Base-by-base conservation (phyloP, 53 echinoderm and acorn worm species). In the Stichopus horrens region DNA sequence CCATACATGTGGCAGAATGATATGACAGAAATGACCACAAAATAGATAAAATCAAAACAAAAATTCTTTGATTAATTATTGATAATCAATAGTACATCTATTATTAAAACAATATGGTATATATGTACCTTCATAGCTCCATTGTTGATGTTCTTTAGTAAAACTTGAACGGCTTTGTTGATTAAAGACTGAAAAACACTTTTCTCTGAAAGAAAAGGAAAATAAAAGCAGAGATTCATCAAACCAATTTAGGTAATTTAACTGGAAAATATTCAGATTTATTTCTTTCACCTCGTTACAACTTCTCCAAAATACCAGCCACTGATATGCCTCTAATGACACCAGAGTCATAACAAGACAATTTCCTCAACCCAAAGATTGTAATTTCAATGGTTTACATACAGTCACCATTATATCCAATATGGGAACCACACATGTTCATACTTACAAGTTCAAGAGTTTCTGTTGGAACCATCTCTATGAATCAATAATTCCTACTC, bases 111-210 rank as follows among this genome's bases (percentile, higher is more conserved):
- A 67, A 67, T 67, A n/a, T 11, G 68, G n/a, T 14, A n/a, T n/a
- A 67, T 67, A 3, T 67, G 88, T 77, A 95, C 97, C 95, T 97
- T 97, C 71, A 97, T 93, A 57, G 97, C 95, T 13, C 95, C 97
- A 9, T 90, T 88, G 21, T 90, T 97, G 52, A 97, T 93, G 73
- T 95, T 97, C 77, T 91, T 93, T 9, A 97, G 89, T 5, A 97
- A 83, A n/a, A 93, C 93, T 53, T 90, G 76, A 55, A 97, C 90
- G 9, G 97, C 93, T 77, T 94, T 89, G 20, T 92, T 90, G 9
- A 97, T 90, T 21, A 97, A 88, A 14, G 91, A 23, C 56, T 93
- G 91, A 86, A 97, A 95, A 73, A 83, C 83, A 20, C n/a, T 58
- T 58, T 63, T 58, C 59, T 83, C 83, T 83, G 23, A 58, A 83